These are phyloP conservation scores for Spongilla lacustris DNA, from an alignment of 37 sponge, comb jelly and placozoan genomes.

Conservation along the genomic window DNA sequence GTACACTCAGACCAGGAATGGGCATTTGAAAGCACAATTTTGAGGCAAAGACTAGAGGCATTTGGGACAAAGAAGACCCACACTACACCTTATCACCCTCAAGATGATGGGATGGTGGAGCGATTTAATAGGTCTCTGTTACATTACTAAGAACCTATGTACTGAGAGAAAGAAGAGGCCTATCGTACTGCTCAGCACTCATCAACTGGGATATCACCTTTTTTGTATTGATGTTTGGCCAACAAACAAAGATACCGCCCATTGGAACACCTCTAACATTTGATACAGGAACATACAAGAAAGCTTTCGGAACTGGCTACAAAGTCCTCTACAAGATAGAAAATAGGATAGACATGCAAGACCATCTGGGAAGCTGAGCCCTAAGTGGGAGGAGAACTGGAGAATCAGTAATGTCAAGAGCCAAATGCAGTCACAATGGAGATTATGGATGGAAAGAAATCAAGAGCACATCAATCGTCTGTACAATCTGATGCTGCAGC, in stretches of 20 bases:
- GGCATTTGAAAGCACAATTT: conserved; percentile 57
- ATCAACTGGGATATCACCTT: conserved; percentile 51
- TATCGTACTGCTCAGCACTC: conserved; percentile 56
- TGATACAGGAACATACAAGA: conserved; percentile 34
- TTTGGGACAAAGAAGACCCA: conserved; percentile 50
- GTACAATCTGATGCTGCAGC: not conserved
- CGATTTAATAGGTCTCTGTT: conserved; percentile 51
- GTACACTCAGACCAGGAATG: conserved; percentile 66
- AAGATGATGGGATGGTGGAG: conserved; percentile 78
- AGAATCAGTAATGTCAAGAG: not conserved
- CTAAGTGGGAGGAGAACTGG: conserved; percentile 70
- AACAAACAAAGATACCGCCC: not conserved
- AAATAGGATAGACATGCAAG: conserved; percentile 30
- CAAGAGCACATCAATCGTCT: conserved; percentile 44
- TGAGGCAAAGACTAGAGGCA: conserved; percentile 15
- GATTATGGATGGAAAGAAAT: conserved; percentile 32
- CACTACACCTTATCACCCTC: conserved; percentile 60
- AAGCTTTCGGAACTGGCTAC: conserved; percentile 2
- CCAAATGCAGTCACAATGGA: conserved; percentile 3
- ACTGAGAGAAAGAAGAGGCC: conserved; percentile 14
- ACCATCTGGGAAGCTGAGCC: conserved; percentile 58
- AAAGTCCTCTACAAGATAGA: conserved; percentile 30
- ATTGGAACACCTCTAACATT: not conserved
- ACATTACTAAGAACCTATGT: conserved; percentile 58
- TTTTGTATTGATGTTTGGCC: conserved; percentile 60